Evolutionary conservation across 2,797 vertebrate genomes (phyloP).

Genomic region (Pseudochaenichthys georgianus): DNA sequence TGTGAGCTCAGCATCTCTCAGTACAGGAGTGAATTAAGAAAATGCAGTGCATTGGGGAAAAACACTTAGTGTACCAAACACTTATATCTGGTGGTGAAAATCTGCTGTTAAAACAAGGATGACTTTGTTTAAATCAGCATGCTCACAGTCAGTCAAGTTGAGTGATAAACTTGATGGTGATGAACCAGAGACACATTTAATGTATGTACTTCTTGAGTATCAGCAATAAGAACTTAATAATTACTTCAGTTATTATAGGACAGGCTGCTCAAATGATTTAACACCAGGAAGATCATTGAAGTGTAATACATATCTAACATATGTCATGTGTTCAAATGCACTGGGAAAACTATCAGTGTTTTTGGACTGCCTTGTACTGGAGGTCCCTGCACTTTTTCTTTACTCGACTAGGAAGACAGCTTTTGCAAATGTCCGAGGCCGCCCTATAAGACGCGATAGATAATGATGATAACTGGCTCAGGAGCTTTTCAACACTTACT

Average conservation of each 20-base stretch:
- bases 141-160: slow-evolving; percentile 46
- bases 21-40: slow-evolving; percentile 66
- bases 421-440: slow-evolving; percentile 64
- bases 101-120: slow-evolving; percentile 58
- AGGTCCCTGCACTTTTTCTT: slow-evolving; percentile 51
- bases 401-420: slow-evolving; percentile 44
- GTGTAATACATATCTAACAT: slow-evolving; percentile 60
- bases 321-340: slow-evolving; percentile 54
- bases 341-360: slow-evolving; percentile 68
- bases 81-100: slow-evolving; percentile 49
- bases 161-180: slow-evolving; percentile 42
- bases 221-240: slow-evolving; percentile 65
- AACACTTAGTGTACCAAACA: slow-evolving; percentile 45
- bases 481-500: slow-evolving; percentile 79
- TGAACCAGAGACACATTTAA: slow-evolving; percentile 39
- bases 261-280: slow-evolving; percentile 52
- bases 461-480: slow-evolving; percentile 78
- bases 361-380: slow-evolving; percentile 48
- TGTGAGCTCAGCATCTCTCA: slow-evolving; percentile 79
- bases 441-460: slow-evolving; percentile 62
- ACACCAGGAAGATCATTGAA: slow-evolving; percentile 40
- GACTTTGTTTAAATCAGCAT: slow-evolving; percentile 49
- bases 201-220: slow-evolving; percentile 40
- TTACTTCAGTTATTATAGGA: slow-evolving; percentile 46
- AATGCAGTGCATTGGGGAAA: slow-evolving; percentile 61